Conservation (phyloP, 2,888 invertebrate species). For the Autographa gamma region DNA sequence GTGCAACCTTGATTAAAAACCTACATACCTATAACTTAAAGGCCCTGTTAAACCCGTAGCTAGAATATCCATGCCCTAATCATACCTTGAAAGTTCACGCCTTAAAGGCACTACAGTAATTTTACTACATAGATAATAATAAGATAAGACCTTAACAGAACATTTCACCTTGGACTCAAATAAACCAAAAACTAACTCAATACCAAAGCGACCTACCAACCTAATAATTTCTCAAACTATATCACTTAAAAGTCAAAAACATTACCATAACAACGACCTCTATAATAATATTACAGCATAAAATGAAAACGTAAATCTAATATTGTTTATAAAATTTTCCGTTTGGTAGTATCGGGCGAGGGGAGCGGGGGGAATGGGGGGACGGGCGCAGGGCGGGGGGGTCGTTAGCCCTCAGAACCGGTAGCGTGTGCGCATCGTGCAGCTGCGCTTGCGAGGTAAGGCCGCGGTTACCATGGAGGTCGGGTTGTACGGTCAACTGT, state of each 20-base stretch:
- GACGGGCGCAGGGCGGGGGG: conserved; percentile 56
- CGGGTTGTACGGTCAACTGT: conserved; percentile 16
- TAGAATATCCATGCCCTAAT: not conserved
- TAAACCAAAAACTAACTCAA: not conserved
- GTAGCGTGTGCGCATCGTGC: conserved; percentile 85
- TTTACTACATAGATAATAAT: not conserved
- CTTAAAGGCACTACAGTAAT: not conserved
- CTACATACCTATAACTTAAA: not conserved
- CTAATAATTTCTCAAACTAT: conserved; percentile 1
- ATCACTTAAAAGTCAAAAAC: not conserved
- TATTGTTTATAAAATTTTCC: conserved; percentile 78
- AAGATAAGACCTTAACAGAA: not conserved
- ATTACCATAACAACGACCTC: conserved; percentile 22
- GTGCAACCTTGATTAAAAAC: too few relatives aligned
- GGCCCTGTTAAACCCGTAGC: not conserved
- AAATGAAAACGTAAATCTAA: conserved; percentile 54
- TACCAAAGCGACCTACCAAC: too few relatives aligned
- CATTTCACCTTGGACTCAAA: not conserved
- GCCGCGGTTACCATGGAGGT: conserved; percentile 58
- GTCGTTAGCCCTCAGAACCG: conserved; percentile 87
- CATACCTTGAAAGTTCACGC: not conserved
- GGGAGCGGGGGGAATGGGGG: conserved; percentile 32
- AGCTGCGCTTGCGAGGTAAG: conserved; percentile 82
- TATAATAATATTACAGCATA: conserved; percentile 38
- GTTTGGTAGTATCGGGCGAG: conserved; percentile 71